Evolutionary conservation across 1,140 invertebrate genomes (phyloP).

Genomic region (Nasonia vitripennis): DNA sequence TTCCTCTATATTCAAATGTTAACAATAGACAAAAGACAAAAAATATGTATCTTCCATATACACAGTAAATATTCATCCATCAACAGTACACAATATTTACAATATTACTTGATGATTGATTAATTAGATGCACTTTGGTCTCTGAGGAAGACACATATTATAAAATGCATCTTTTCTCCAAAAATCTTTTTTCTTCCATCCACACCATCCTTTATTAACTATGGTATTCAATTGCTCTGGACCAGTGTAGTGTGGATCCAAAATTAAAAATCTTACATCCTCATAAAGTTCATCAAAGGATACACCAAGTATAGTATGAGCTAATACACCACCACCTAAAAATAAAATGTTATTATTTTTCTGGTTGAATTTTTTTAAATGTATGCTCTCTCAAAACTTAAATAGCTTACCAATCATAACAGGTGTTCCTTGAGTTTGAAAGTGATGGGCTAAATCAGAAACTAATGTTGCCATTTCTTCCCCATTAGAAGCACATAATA

Average conservation of each 20-base stretch:
- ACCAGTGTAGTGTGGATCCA: constrained; percentile 99
- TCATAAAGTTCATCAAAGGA: constrained; percentile 87
- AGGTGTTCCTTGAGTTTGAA: constrained; percentile 94
- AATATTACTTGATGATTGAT: constrained; percentile 35
- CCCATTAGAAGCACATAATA: constrained; percentile 90
- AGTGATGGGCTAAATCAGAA: constrained; percentile 91
- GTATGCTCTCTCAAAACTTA: constrained; percentile 1
- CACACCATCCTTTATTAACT: constrained; percentile 92
- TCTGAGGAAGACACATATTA: constrained; percentile 94
- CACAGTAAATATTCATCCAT: constrained; percentile 26
- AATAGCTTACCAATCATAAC: constrained; percentile 93
- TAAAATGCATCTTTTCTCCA: constrained; percentile 96
- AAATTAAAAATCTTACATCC: constrained; percentile 91
- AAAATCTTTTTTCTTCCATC: constrained; percentile 93
- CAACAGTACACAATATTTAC: constrained; percentile 43
- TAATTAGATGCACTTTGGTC: constrained; percentile 76
- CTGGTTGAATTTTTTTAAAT: background rate
- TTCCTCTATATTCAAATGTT: background rate
- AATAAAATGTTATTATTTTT: constrained; percentile 12
- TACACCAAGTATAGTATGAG: constrained; percentile 98
- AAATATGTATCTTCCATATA: constrained; percentile 36
- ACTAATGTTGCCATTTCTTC: constrained; percentile 88
- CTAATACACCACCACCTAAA: constrained; percentile 95
- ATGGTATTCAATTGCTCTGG: constrained; percentile 83
- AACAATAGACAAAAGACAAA: background rate